A percentile compares a stretch with the other conserved stretches of the same genome.
Conservation (phyloP, 2,797 vertebrate genomes). For the Fringilla coelebs region DNA sequence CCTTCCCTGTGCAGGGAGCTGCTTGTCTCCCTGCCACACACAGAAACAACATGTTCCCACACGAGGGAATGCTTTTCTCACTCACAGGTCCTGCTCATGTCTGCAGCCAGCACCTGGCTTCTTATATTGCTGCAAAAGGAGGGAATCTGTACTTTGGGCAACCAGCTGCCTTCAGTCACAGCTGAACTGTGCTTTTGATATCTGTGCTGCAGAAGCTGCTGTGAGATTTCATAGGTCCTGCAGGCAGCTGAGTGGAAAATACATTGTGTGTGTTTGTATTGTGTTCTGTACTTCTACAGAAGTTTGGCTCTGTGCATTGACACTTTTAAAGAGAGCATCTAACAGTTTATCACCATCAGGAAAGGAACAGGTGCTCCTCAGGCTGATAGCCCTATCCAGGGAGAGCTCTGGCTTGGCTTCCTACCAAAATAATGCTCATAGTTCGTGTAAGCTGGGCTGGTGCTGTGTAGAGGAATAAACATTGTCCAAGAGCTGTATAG, state of each 20-base stretch:
- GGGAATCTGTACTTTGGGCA: not conserved
- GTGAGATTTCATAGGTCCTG: not conserved
- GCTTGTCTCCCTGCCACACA: not conserved
- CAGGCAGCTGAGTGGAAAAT: not conserved
- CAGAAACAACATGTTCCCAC: not conserved
- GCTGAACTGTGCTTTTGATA: not conserved
- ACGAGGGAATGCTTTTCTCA: not conserved
- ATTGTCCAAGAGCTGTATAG: not conserved
- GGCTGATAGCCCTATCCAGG: not conserved
- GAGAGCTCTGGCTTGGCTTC: not conserved
- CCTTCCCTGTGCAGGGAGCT: not conserved
- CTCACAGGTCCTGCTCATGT: not conserved
- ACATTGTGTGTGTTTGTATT: fast-evolving
- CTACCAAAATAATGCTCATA: not conserved
- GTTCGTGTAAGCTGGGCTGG: not conserved
- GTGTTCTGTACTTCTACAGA: not conserved
- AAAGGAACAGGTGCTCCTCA: not conserved
- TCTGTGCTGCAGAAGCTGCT: not conserved
- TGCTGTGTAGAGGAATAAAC: not conserved
- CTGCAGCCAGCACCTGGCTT: not conserved
- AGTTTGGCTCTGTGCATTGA: not conserved
- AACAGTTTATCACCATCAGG: not conserved
- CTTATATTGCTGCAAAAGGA: not conserved
- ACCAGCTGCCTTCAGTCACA: not conserved
- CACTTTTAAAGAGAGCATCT: not conserved